These are phyloP conservation scores for Diploscapter pachys DNA, from an alignment of 1,140 invertebrate species.

Conservation along the genomic window DNA sequence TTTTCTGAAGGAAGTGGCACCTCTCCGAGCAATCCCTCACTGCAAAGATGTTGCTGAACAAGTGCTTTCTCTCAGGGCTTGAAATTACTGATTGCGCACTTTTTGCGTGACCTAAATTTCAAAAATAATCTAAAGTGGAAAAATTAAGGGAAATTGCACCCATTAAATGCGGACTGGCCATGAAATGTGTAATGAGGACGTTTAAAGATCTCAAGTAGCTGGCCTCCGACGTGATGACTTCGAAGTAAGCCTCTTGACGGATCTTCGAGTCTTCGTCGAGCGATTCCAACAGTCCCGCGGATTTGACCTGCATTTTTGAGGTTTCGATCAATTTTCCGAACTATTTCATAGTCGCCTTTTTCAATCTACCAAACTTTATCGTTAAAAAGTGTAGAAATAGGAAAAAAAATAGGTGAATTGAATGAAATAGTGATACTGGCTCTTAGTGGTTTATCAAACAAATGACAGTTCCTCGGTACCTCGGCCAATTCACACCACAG, in stretches of 20 bases:
- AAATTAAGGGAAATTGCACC: slow-evolving; percentile 46
- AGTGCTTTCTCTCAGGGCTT: slow-evolving; percentile 59
- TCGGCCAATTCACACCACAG: slow-evolving; percentile 91
- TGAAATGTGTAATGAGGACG: slow-evolving; percentile 81
- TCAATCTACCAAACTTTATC: too few species aligned
- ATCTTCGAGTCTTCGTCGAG: slow-evolving; percentile 72
- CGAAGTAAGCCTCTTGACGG: slow-evolving; percentile 87
- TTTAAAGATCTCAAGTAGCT: slow-evolving; percentile 89
- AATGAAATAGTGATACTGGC: too few species aligned
- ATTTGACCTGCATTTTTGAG: slow-evolving; percentile 47
- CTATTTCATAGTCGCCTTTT: too few species aligned
- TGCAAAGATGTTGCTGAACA: slow-evolving; percentile 62
- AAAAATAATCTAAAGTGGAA: too few species aligned
- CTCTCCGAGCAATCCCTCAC: slow-evolving; percentile 61
- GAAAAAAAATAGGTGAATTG: too few species aligned
- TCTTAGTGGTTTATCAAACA: too few species aligned
- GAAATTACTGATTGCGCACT: slow-evolving; percentile 56
- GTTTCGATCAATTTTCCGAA: too few species aligned
- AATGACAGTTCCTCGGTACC: slow-evolving; percentile 23
- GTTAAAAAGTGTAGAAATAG: too few species aligned
- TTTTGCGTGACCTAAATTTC: slow-evolving; percentile 26
- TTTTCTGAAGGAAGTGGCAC: too few species aligned
- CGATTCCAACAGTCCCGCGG: slow-evolving; percentile 65
- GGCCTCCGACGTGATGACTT: slow-evolving; percentile 91
- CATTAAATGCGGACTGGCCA: slow-evolving; percentile 73